phyloP scores from a whole-genome alignment of 2,113 vertebrate genomes.

The Empidonax alnorum region DNA sequence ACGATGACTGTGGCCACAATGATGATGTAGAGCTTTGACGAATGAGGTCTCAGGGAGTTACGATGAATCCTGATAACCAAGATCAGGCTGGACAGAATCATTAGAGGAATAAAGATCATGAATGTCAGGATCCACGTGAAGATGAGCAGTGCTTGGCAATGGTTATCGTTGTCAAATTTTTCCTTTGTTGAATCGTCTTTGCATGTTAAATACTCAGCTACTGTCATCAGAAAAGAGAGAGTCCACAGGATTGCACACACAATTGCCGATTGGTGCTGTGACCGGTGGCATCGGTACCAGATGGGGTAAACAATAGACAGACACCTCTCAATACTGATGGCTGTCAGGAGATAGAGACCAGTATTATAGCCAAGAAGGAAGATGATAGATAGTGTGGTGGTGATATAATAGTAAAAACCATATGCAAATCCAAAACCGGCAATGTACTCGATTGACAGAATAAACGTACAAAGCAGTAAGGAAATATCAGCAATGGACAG shows the following conservation, averaged over 20 bases:
- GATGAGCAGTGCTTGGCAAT: slow-evolving; percentile 73
- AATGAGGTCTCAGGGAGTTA: slow-evolving; percentile 65
- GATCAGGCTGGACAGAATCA: slow-evolving; percentile 75
- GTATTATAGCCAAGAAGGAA: slow-evolving; percentile 79
- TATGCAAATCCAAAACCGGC: slow-evolving; percentile 62
- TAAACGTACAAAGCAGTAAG: slow-evolving; percentile 71
- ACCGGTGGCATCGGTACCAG: slow-evolving; percentile 80
- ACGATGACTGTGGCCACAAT: slow-evolving; percentile 71
- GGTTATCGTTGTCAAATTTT: neutral
- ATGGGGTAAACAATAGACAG: slow-evolving; percentile 80
- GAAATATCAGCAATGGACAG: slow-evolving; percentile 75
- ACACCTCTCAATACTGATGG: slow-evolving; percentile 80
- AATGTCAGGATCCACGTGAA: slow-evolving; percentile 76
- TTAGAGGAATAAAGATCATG: slow-evolving; percentile 77
- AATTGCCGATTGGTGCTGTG: slow-evolving; percentile 73
- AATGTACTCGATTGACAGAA: slow-evolving; percentile 72
- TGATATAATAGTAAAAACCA: slow-evolving; percentile 59
- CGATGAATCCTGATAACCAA: slow-evolving; percentile 75
- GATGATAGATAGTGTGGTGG: slow-evolving; percentile 66
- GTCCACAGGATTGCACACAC: slow-evolving; percentile 76
- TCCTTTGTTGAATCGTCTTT: slow-evolving; percentile 37
- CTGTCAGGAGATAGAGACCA: slow-evolving; percentile 79
- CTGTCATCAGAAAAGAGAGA: slow-evolving; percentile 75
- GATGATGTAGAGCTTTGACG: slow-evolving; percentile 78
- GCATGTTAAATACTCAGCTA: slow-evolving; percentile 73